phyloP scores from a whole-genome alignment of 1,140 invertebrate species.

The Polypedilum vanderplanki region DNA sequence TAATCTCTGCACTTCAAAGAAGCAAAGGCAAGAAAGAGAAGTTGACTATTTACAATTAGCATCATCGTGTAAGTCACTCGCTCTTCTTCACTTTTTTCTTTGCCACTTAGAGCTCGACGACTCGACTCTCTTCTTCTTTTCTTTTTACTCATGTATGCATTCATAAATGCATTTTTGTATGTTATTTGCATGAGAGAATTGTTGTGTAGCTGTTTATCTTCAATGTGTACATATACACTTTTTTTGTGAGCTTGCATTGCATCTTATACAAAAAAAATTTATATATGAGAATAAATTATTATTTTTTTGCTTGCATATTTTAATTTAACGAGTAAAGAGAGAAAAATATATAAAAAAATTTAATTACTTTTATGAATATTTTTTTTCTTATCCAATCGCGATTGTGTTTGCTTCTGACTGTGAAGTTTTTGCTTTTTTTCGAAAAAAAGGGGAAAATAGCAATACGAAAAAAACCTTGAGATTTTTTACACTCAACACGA shows the following conservation, averaged over 20 bases:
- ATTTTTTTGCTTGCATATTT: constrained; percentile 22
- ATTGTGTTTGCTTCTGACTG: neutral
- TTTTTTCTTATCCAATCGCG: constrained; percentile 5
- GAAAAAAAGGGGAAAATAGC: constrained; percentile 22
- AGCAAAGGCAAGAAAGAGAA: no score
- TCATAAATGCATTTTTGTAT: constrained; percentile 19
- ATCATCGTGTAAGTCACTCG: neutral
- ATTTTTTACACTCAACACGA: constrained; percentile 22
- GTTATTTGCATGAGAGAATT: constrained; percentile 23
- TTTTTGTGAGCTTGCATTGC: constrained; percentile 21
- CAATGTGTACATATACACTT: neutral
- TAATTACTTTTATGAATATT: constrained; percentile 27
- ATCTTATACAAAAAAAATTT: constrained; percentile 13
- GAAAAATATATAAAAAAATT: constrained; percentile 11
- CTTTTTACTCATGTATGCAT: neutral
- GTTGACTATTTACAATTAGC: neutral
- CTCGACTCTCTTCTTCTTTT: neutral
- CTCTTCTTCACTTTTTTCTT: neutral
- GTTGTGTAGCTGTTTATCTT: constrained; percentile 16
- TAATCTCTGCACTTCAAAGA: no score
- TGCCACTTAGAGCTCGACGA: neutral
- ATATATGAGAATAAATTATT: constrained; percentile 15
- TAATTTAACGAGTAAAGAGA: constrained; percentile 15
- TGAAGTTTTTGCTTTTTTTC: constrained; percentile 11
- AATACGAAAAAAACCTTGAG: constrained; percentile 23